phyloP scores from a whole-genome alignment of 2,888 invertebrate species.

The Conistra vaccinii region DNA sequence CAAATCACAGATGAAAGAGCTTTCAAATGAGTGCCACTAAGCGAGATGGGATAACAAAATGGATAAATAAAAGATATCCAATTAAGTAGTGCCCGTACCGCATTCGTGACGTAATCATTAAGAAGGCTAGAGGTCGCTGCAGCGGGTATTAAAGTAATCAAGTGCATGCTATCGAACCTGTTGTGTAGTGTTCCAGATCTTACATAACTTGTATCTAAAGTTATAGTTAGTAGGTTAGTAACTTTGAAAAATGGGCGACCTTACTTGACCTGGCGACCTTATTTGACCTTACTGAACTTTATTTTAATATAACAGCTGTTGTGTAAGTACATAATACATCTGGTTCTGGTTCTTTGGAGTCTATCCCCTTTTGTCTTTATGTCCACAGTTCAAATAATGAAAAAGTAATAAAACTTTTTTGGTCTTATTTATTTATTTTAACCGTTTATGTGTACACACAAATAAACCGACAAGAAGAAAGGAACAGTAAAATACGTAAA shows the following conservation, averaged over 20 bases:
- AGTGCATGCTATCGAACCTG: conserved; percentile 23
- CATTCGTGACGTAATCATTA: conserved; percentile 25
- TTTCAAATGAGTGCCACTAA: neutral
- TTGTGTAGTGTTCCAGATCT: conserved; percentile 1
- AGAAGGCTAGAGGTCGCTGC: neutral
- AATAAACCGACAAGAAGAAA: too few relatives aligned
- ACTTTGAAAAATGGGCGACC: neutral
- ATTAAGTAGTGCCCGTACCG: neutral
- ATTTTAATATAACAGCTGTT: neutral
- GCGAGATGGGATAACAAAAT: too few relatives aligned
- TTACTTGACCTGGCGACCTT: neutral
- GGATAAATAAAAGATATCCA: conserved; percentile 8
- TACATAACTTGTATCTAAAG: neutral
- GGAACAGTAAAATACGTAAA: too few relatives aligned
- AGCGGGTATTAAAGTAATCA: conserved; percentile 27
- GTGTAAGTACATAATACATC: neutral
- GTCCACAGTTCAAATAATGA: neutral
- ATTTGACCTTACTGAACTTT: neutral
- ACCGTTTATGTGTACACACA: too few relatives aligned
- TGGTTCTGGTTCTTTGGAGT: too few relatives aligned
- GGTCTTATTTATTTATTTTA: too few relatives aligned
- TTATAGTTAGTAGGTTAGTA: neutral
- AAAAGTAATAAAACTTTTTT: too few relatives aligned
- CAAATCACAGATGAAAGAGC: too few relatives aligned
- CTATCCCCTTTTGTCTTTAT: neutral